Evolutionary conservation across 2,888 invertebrate genomes (phyloP).

Genomic region (Xestia xanthographa): DNA sequence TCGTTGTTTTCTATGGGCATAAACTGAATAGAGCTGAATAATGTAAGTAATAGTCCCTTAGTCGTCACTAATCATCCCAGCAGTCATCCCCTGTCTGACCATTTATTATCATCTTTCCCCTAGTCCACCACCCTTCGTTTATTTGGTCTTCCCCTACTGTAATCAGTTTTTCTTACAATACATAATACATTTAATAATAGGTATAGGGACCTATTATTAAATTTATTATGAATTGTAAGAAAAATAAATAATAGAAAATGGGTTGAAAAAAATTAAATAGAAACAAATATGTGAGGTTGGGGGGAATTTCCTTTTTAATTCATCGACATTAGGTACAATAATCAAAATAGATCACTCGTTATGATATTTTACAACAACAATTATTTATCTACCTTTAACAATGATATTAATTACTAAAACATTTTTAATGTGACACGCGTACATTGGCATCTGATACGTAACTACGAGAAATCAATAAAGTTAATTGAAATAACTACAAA

Average conservation of each 20-base stretch:
- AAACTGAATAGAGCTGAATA: too few species aligned
- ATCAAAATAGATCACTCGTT: constrained; percentile 66
- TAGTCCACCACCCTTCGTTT: too few species aligned
- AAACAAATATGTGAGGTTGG: constrained; percentile 25
- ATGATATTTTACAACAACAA: constrained; percentile 63
- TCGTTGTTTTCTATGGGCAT: too few species aligned
- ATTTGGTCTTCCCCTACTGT: too few species aligned
- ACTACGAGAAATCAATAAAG: constrained; percentile 27
- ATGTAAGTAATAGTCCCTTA: too few species aligned
- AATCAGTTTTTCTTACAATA: too few species aligned
- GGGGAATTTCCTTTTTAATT: constrained; percentile 51
- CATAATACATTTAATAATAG: too few species aligned
- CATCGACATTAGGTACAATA: constrained; percentile 60
- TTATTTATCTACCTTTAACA: constrained; percentile 60
- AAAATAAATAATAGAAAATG: too few species aligned
- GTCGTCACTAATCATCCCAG: not conserved
- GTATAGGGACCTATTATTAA: too few species aligned
- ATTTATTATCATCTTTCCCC: not conserved
- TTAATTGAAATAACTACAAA: not conserved
- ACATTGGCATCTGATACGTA: constrained; percentile 29
- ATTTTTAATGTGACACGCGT: constrained; percentile 47
- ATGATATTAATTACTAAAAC: constrained; percentile 50
- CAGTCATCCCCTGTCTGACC: not conserved
- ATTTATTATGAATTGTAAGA: too few species aligned
- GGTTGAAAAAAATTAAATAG: constrained; percentile 1